Evolutionary conservation across 2,888 invertebrate species (phyloP), one percentile per base, ranked within the genome.

Genomic region (Aphrophora alni): DNA sequence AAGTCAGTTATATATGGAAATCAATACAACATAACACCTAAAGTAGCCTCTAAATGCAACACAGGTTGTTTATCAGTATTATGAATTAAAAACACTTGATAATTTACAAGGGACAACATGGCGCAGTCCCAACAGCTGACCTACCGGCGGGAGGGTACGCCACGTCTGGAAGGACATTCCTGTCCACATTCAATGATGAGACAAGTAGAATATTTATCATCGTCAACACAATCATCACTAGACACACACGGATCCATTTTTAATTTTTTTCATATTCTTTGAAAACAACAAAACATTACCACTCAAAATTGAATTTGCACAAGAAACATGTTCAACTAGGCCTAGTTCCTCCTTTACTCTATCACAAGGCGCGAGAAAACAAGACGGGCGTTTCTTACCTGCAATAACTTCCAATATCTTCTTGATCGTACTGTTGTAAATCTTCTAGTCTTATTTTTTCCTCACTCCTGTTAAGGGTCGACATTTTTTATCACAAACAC

Each of bases 391-490:
- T 80, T 33, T 74, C 82, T 82, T 83, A 85, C 85, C 85, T 85
- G 84, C 84, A 84, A 79, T 85, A 85, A 77, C 82, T 82, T 44
- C 82, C 83, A 76, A 85, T 84, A 81, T 86, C 85, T 78, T 86
- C 85, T 70, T 85, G 84, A 79, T 86, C 85, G 81, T 85, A 85
- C 5, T 83, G 85, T 73, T 84, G 84, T 77, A 85, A 81, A 81
- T 86, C 86, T 80, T 85, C 85, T 77, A 85, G 83, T 77, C 84
- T 84, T 76, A 85, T 33, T 84, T 85, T 85, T 78, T 84, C 85
- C 80, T 85, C 85, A 83, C 83, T 84, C 83, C 84, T 83, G 82
- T 83, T 82, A 69, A 85, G 78, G 79, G 85, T 82, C 81, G 85
- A 83, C 85, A 85, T 85, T 81, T 83, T 84, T 68, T 59, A 59